Percentiles rank a stretch among this genome's conserved stretches.
These are phyloP conservation scores for Hydrotaea cyrtoneurina DNA, from an alignment of 2,888 invertebrate genomes.

Conservation along the genomic window DNA sequence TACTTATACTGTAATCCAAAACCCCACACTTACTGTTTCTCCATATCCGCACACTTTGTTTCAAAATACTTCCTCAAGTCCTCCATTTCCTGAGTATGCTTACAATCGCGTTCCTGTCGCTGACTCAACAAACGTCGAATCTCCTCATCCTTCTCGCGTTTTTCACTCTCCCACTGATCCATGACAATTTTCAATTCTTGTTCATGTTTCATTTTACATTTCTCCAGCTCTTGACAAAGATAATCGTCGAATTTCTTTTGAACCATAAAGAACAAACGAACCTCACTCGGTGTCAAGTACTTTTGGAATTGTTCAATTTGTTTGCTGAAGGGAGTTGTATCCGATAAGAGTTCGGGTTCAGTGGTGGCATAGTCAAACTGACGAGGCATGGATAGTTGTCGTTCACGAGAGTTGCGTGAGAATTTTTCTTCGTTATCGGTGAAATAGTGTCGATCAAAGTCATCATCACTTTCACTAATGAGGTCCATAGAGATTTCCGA, in stretches of 20 bases:
- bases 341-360: constrained; percentile 62
- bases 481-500: constrained; percentile 81
- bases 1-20: too few relatives aligned
- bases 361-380: constrained; percentile 68
- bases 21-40: constrained; percentile 84
- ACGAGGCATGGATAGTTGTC: constrained; percentile 74
- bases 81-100: constrained; percentile 89
- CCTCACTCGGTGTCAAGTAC: constrained; percentile 78
- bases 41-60: constrained; percentile 89
- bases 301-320: constrained; percentile 80
- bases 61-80: constrained; percentile 90
- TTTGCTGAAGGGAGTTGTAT: constrained; percentile 74
- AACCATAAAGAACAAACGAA: constrained; percentile 80
- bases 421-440: constrained; percentile 78
- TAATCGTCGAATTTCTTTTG: constrained; percentile 83
- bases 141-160: constrained; percentile 82
- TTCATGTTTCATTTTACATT: constrained; percentile 79
- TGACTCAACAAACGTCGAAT: constrained; percentile 82
- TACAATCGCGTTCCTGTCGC: constrained; percentile 83
- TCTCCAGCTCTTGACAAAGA: constrained; percentile 82
- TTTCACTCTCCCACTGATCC: constrained; percentile 83
- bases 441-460: constrained; percentile 77
- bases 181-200: constrained; percentile 76
- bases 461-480: constrained; percentile 80
- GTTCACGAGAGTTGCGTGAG: constrained; percentile 77